A percentile compares a stretch with the other conserved stretches of the same genome.
Evolutionary conservation across 2,113 vertebrate genomes (phyloP).

Genomic region (Menura novaehollandiae): DNA sequence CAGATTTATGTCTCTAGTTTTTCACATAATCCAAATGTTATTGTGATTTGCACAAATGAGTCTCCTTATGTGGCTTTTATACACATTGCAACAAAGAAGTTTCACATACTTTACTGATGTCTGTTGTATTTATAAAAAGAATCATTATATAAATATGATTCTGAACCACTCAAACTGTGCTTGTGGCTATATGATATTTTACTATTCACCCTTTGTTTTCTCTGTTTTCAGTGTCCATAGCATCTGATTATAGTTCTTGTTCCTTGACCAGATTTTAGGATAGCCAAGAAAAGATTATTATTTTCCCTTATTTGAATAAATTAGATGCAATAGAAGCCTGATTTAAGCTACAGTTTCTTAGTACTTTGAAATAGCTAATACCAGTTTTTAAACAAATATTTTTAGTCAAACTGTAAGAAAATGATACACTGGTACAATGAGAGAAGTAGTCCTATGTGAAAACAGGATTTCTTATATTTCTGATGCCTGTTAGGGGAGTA

Average conservation of each 20-base stretch:
- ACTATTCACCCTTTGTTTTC: neutral
- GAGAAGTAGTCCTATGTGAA: neutral
- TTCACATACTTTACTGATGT: neutral
- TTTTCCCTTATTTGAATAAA: neutral
- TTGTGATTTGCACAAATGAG: neutral
- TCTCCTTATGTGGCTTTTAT: neutral
- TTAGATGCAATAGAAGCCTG: neutral
- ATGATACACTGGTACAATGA: neutral
- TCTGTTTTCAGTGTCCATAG: neutral
- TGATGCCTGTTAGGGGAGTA: neutral
- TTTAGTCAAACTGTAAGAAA: neutral
- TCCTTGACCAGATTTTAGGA: neutral
- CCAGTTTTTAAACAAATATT: neutral
- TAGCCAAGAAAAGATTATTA: neutral
- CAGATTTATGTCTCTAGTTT: neutral
- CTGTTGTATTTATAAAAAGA: neutral
- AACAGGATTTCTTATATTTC: neutral
- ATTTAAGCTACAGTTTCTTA: neutral
- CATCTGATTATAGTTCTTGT: neutral
- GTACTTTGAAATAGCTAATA: neutral
- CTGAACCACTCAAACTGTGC: neutral
- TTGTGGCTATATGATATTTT: neutral
- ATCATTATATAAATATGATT: neutral
- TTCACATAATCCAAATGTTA: neutral
- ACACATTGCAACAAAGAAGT: neutral